These are phyloP conservation scores for Ophthalmolycus amberensis DNA, from an alignment of 2,113 vertebrate species.

Conservation along the genomic window DNA sequence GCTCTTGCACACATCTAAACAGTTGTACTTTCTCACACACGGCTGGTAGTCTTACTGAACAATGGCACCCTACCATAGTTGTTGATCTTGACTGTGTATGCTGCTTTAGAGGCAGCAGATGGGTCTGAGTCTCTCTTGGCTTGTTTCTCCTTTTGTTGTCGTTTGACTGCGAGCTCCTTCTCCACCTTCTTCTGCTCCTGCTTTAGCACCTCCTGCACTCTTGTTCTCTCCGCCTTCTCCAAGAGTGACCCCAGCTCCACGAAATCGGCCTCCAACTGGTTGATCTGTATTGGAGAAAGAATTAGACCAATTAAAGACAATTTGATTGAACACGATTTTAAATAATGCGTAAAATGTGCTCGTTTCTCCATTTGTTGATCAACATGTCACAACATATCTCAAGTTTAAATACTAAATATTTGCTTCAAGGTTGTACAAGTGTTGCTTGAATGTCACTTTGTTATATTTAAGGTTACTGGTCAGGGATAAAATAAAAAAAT, in stretches of 20 bases:
- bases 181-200: conserved; percentile 91
- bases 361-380: not conserved
- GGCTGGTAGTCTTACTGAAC: not conserved
- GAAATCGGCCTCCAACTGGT: conserved; percentile 90
- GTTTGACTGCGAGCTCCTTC: conserved; percentile 88
- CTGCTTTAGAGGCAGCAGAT: conserved; percentile 77
- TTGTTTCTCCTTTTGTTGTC: conserved; percentile 82
- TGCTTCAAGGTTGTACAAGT: not conserved
- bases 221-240: conserved; percentile 86
- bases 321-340: not conserved
- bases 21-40: not conserved
- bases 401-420: not conserved
- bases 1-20: not conserved
- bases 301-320: not conserved
- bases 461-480: not conserved
- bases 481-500: too few species aligned
- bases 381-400: not conserved
- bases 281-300: conserved; percentile 71
- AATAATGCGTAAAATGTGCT: not conserved
- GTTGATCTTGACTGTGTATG: conserved; percentile 95
- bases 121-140: conserved; percentile 83
- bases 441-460: not conserved
- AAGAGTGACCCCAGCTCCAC: conserved; percentile 88
- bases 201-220: conserved; percentile 86
- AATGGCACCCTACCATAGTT: conserved; percentile 89